Evolutionary conservation across 2,888 invertebrate genomes (phyloP).

Genomic region (Pammene fasciana): DNA sequence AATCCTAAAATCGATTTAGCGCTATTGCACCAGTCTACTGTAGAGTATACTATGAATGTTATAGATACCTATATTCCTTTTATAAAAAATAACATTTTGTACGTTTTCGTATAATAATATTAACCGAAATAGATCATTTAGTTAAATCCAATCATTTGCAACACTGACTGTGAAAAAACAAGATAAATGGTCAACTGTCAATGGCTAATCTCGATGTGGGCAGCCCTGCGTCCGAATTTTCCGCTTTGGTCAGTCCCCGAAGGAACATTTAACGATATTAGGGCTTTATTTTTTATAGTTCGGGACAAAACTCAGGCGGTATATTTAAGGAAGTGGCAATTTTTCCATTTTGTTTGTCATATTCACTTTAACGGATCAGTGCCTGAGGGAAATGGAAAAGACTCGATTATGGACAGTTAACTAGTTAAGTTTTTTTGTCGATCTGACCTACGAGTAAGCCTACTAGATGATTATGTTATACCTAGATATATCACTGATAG

Average conservation of each 20-base stretch:
- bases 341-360: constrained; percentile 64
- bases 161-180: constrained; percentile 25
- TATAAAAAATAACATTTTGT: too few relatives aligned
- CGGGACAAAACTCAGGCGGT: constrained; percentile 75
- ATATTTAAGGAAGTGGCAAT: constrained; percentile 74
- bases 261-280: constrained; percentile 83
- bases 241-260: constrained; percentile 78
- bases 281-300: constrained; percentile 83
- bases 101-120: neutral
- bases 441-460: neutral
- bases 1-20: too few relatives aligned
- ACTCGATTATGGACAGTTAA: constrained; percentile 20
- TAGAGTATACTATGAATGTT: too few relatives aligned
- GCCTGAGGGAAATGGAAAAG: constrained; percentile 28
- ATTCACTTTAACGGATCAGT: constrained; percentile 55
- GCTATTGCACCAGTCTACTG: too few relatives aligned
- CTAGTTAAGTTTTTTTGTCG: neutral
- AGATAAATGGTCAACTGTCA: constrained; percentile 32
- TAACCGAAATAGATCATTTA: neutral
- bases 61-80: too few relatives aligned
- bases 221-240: constrained; percentile 69
- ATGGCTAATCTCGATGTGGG: constrained; percentile 35
- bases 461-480: neutral
- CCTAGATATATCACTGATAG: neutral
- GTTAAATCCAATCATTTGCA: constrained; percentile 13